Evolutionary conservation across 1,140 invertebrate species (phyloP).

Genomic region (Melitaea cinxia): DNA sequence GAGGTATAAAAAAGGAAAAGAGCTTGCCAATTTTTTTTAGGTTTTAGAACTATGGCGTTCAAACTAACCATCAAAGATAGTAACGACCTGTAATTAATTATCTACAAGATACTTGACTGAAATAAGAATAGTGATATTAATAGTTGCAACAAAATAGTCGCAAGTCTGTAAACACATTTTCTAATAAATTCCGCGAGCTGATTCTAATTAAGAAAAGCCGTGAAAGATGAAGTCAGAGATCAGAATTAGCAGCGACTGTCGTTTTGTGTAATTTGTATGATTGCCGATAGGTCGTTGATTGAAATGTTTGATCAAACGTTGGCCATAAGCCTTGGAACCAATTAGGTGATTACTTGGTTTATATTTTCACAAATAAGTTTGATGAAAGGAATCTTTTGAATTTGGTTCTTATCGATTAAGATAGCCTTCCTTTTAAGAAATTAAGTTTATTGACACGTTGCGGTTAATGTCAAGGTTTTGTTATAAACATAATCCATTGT

Average conservation of each 20-base stretch:
- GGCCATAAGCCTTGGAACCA: background rate
- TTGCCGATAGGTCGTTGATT: constrained; percentile 14
- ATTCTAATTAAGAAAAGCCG: constrained; percentile 61
- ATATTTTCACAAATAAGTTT: background rate
- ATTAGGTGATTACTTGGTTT: constrained; percentile 1
- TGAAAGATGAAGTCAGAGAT: constrained; percentile 59
- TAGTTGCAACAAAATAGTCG: constrained; percentile 32
- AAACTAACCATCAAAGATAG: no score
- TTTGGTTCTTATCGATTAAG: background rate
- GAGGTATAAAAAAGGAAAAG: no score
- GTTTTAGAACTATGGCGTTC: no score
- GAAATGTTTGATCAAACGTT: constrained; percentile 13
- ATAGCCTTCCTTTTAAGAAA: no score
- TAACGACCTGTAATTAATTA: no score
- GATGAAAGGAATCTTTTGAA: background rate
- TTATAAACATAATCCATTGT: no score
- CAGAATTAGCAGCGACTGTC: constrained; percentile 47
- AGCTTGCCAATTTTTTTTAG: no score
- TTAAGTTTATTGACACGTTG: no score
- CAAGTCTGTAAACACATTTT: constrained; percentile 20
- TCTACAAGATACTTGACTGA: no score
- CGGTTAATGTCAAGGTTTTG: no score
- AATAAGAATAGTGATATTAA: background rate
- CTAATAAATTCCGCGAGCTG: constrained; percentile 42
- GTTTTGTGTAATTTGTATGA: constrained; percentile 27